Evolutionary conservation across 2,888 invertebrate species (phyloP).

Genomic region (Apotomis capreana): DNA sequence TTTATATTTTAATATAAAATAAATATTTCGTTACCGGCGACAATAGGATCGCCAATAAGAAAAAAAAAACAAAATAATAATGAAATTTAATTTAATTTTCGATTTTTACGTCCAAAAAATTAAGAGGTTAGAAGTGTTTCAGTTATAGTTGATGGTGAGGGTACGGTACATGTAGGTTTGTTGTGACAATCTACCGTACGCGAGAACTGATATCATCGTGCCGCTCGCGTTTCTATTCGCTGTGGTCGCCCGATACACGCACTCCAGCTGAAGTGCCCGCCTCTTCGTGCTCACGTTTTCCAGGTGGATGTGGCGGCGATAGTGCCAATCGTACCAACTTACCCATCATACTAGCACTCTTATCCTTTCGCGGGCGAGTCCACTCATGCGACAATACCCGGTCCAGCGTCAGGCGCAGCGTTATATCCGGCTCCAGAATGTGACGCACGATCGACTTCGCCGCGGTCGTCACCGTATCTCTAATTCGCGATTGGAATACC

Average conservation of each 20-base stretch:
- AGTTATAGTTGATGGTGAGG: constrained; percentile 11
- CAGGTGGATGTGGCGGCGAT: constrained; percentile 67
- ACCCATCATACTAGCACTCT: constrained; percentile 82
- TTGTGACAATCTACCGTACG: constrained; percentile 58
- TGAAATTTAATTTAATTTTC: constrained; percentile 74
- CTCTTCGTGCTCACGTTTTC: constrained; percentile 73
- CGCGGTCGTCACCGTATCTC: constrained; percentile 86
- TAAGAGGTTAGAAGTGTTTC: constrained; percentile 47
- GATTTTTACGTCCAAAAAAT: constrained; percentile 67
- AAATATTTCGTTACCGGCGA: constrained; percentile 76
- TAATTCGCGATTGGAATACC: constrained; percentile 89
- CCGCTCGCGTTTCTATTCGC: constrained; percentile 73
- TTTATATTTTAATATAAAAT: constrained; percentile 57
- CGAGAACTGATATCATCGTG: constrained; percentile 78
- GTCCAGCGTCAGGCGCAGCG: constrained; percentile 88
- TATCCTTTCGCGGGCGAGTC: constrained; percentile 86
- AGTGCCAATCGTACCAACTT: constrained; percentile 85
- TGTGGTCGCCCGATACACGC: constrained; percentile 77
- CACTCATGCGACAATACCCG: constrained; percentile 90
- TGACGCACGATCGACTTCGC: constrained; percentile 91
- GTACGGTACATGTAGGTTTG: constrained; percentile 26
- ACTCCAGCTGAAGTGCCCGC: constrained; percentile 74
- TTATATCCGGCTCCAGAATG: constrained; percentile 93
- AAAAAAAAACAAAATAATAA: constrained; percentile 74
- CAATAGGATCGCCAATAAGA: constrained; percentile 75